Evolutionary conservation across 2,797 vertebrate species (phyloP).

Genomic region (Microcaecilia unicolor): DNA sequence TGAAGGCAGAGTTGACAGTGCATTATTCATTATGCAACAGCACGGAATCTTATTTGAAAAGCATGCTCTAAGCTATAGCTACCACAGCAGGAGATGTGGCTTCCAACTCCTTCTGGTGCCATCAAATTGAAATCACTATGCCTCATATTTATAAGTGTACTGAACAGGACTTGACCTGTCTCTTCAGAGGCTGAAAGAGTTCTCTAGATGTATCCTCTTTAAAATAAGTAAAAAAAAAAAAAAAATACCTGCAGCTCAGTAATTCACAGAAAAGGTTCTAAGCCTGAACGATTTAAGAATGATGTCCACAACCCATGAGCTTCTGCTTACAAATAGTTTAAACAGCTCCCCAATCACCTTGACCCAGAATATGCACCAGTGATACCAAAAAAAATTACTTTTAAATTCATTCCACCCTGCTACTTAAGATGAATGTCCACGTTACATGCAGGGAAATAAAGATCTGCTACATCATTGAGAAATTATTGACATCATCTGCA

Average conservation of each 20-base stretch:
- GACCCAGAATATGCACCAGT: constrained; percentile 28
- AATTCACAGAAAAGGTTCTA: constrained; percentile 29
- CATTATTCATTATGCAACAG: constrained; percentile 23
- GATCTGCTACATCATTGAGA: neutral
- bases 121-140: constrained; percentile 1
- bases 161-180: constrained; percentile 30
- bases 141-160: constrained; percentile 20
- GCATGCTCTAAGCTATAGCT: constrained; percentile 3
- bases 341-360: constrained; percentile 39
- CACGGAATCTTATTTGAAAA: neutral
- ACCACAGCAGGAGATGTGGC: constrained; percentile 1
- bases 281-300: constrained; percentile 39
- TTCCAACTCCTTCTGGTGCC: constrained; percentile 3
- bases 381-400: constrained; percentile 26
- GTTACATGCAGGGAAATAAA: constrained; percentile 18
- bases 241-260: constrained; percentile 25
- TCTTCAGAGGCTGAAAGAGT: constrained; percentile 22
- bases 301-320: constrained; percentile 1
- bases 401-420: constrained; percentile 5
- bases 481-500: too few species aligned
- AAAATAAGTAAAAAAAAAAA: constrained; percentile 18
- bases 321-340: constrained; percentile 17
- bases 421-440: constrained; percentile 16
- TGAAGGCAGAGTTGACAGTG: neutral
- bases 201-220: constrained; percentile 13